Percentiles rank a stretch among this genome's conserved stretches.
These are phyloP conservation scores for Apomyelois bistriatella DNA, from an alignment of 2,888 invertebrate genomes.

Conservation along the genomic window DNA sequence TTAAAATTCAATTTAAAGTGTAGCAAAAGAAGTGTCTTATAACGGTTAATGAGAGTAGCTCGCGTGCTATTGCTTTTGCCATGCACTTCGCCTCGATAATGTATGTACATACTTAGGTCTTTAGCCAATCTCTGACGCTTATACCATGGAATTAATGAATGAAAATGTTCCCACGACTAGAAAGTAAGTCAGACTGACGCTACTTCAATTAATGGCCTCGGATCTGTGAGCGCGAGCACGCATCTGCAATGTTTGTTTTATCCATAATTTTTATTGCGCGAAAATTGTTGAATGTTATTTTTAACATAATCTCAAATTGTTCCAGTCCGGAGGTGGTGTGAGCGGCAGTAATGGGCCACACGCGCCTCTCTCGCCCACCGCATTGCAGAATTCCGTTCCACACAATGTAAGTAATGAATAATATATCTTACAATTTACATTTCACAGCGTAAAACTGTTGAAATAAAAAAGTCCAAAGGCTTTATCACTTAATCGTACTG, in stretches of 20 bases:
- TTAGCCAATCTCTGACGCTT: conserved; percentile 5
- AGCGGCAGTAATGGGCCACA: conserved; percentile 73
- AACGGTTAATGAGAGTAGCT: conserved; percentile 1
- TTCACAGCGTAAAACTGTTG: neutral
- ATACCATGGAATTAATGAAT: conserved; percentile 18
- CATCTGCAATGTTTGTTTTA: conserved; percentile 10
- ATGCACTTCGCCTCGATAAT: conserved; percentile 1
- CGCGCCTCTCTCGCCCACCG: conserved; percentile 74
- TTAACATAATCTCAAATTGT: conserved; percentile 45
- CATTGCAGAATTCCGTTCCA: conserved; percentile 68
- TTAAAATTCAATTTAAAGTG: neutral
- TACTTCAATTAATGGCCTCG: conserved; percentile 1
- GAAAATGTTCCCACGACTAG: conserved; percentile 25
- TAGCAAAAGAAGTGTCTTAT: neutral
- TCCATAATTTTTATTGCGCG: conserved; percentile 25
- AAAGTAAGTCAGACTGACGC: conserved; percentile 20
- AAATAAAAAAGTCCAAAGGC: too few relatives aligned
- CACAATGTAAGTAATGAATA: conserved; percentile 61
- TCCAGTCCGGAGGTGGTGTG: conserved; percentile 67
- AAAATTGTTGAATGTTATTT: conserved; percentile 35
- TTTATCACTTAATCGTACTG: too few relatives aligned
- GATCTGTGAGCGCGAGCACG: conserved; percentile 2
- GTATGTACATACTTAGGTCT: neutral
- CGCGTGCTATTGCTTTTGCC: conserved; percentile 8
- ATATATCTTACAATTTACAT: neutral